A percentile compares a stretch with the other conserved stretches of the same genome.
These are phyloP conservation scores for Drepana arcuata DNA, from an alignment of 1,140 invertebrate genomes.

Conservation along the genomic window DNA sequence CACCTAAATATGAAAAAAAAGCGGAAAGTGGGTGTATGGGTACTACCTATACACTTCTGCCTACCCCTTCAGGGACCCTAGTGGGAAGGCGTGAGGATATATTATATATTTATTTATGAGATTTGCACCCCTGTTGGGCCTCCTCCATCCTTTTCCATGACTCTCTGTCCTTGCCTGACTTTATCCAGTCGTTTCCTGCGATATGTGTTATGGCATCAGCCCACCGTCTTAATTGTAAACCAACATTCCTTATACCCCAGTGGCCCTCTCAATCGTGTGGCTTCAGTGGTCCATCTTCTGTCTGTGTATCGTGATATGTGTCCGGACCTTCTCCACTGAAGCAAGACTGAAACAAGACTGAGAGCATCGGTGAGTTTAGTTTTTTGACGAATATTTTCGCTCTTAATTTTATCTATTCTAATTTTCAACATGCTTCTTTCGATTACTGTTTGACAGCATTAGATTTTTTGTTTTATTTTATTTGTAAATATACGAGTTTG, in stretches of 20 bases:
- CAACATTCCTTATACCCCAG: background rate
- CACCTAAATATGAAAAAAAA: too few species aligned
- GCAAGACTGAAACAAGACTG: background rate
- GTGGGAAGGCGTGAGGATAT: too few species aligned
- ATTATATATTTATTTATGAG: too few species aligned
- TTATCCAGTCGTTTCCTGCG: background rate
- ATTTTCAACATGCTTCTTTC: conserved; percentile 2
- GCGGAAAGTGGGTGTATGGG: too few species aligned
- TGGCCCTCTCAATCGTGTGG: background rate
- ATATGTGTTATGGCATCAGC: background rate
- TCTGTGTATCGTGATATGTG: background rate
- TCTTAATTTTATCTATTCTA: background rate
- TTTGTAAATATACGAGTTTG: background rate
- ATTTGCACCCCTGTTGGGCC: too few species aligned
- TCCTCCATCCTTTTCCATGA: background rate
- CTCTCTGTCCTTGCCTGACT: background rate
- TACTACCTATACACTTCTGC: too few species aligned
- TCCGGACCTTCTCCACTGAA: background rate
- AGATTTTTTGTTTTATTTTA: conserved; percentile 6
- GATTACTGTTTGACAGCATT: background rate
- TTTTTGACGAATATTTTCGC: background rate
- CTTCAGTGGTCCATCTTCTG: background rate
- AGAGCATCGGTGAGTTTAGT: background rate
- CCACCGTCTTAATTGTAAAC: background rate
- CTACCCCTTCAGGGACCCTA: too few species aligned